Conservation (phyloP, 2,797 vertebrate species). For the Crax fasciolata region DNA sequence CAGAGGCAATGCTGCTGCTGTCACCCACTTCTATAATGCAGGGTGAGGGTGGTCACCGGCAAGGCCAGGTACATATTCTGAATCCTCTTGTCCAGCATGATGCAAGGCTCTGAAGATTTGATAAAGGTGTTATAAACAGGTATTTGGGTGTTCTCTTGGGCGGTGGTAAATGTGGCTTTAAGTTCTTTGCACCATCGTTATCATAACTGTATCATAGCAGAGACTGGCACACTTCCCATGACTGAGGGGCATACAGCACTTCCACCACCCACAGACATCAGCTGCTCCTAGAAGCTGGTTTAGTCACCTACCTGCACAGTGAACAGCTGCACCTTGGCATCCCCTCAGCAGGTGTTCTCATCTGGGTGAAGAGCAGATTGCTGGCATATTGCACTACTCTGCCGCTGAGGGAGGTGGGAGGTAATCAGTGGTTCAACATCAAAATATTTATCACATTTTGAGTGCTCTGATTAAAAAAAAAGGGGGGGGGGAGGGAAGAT, state of each 20-base stretch:
- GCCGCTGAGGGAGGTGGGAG: neutral
- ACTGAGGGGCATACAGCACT: neutral
- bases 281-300: neutral
- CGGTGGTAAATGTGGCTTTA: neutral
- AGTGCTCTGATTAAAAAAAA: neutral
- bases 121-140: neutral
- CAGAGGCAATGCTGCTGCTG: neutral
- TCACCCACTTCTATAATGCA: neutral
- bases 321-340: neutral
- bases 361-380: neutral
- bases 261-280: neutral
- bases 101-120: neutral
- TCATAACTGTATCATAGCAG: neutral
- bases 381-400: neutral
- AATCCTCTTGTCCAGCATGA: neutral
- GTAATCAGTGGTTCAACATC: neutral
- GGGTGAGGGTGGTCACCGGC: fast-evolving
- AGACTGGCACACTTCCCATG: neutral
- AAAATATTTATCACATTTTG: constrained; percentile 2
- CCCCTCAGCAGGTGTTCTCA: neutral
- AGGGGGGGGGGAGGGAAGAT: neutral
- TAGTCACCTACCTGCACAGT: neutral
- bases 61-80: neutral
- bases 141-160: neutral
- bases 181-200: neutral